Evolutionary conservation across 2,113 vertebrate genomes (phyloP).

Genomic region (Podarcis cretensis): DNA sequence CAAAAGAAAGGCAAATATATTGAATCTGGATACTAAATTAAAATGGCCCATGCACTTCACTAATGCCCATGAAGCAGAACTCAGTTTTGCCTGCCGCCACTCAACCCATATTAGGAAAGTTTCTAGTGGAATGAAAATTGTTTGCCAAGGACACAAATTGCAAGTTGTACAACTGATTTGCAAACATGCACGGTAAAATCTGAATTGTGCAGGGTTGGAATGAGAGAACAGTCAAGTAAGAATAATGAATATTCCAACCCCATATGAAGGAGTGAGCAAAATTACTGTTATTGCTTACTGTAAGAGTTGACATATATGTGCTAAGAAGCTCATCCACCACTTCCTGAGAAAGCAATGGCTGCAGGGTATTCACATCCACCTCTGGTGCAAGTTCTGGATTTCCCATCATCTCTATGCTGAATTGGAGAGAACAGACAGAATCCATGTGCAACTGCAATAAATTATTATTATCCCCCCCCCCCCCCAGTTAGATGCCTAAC

Average conservation of each 20-base stretch:
- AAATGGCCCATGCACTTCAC: not conserved
- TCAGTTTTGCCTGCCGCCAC: not conserved
- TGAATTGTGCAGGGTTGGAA: not conserved
- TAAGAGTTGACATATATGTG: conserved; percentile 94
- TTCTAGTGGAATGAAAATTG: not conserved
- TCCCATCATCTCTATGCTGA: conserved; percentile 95
- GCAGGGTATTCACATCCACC: conserved; percentile 84
- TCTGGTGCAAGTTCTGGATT: conserved; percentile 88
- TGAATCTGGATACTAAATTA: not conserved
- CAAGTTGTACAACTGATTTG: not conserved
- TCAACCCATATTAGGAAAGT: not conserved
- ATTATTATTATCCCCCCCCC: not conserved
- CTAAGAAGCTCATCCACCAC: conserved; percentile 89
- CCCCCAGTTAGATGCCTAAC: not conserved
- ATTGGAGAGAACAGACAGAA: not conserved
- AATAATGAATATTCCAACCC: not conserved
- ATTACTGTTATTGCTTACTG: conserved; percentile 76
- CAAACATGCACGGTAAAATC: not conserved
- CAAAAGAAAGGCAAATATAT: not conserved
- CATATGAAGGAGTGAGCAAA: not conserved
- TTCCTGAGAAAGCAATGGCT: conserved; percentile 83
- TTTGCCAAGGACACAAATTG: not conserved
- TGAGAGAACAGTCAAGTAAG: too few species aligned
- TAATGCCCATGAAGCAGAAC: not conserved
- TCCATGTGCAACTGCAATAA: not conserved